Percentiles rank a stretch among this genome's conserved stretches.
These are phyloP conservation scores for Heliconius ethilla DNA, from an alignment of 2,888 invertebrate genomes.

Conservation along the genomic window DNA sequence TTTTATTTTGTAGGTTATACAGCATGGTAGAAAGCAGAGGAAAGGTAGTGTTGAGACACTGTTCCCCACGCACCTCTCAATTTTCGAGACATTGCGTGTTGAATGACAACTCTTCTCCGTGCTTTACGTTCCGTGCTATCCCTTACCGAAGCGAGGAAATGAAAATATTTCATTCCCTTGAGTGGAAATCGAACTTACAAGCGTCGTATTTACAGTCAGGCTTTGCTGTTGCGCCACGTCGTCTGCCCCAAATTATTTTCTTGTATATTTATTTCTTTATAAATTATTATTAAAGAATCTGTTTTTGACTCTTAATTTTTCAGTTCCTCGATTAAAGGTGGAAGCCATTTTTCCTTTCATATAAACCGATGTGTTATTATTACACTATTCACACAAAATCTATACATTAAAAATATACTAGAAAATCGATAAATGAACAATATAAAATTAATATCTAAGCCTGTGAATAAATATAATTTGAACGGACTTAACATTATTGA, in stretches of 20 bases:
- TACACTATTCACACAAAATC: conserved; percentile 49
- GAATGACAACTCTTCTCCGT: too few species aligned
- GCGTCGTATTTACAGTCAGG: too few species aligned
- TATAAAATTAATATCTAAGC: conserved; percentile 26
- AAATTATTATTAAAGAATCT: too few species aligned
- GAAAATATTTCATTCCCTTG: too few species aligned
- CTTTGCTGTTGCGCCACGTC: too few species aligned
- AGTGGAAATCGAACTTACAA: too few species aligned
- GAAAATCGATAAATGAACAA: conserved; percentile 32
- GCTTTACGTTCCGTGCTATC: too few species aligned
- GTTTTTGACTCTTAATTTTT: not conserved
- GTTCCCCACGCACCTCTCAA: not conserved
- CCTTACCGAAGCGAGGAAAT: too few species aligned
- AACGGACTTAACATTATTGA: conserved; percentile 15
- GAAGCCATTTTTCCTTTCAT: not conserved
- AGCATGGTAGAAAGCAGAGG: not conserved
- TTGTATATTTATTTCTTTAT: too few species aligned
- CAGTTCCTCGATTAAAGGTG: not conserved
- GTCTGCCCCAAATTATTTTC: too few species aligned
- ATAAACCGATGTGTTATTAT: conserved; percentile 40
- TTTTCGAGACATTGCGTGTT: not conserved
- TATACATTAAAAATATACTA: conserved; percentile 36
- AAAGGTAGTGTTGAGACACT: not conserved
- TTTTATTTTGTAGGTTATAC: not conserved
- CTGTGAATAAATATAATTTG: conserved; percentile 15